Evolutionary conservation across 2,888 invertebrate species (phyloP).

Genomic region (Pollenia labialis): DNA sequence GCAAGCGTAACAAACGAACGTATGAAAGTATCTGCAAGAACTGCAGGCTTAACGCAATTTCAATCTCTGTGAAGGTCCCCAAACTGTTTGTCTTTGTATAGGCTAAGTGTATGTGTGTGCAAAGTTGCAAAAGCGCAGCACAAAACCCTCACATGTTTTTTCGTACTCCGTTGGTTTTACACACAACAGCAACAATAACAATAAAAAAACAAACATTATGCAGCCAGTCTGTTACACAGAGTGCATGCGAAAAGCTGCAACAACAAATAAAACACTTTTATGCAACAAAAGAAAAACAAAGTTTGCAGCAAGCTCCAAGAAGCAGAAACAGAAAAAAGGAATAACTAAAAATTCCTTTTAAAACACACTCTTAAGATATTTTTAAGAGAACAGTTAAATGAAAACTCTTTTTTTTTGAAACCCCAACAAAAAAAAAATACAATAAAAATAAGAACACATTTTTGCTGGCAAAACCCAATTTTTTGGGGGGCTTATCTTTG

Average conservation of each 20-base stretch:
- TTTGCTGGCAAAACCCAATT: slow-evolving; percentile 23
- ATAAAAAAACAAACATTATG: slow-evolving; percentile 39
- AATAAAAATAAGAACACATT: slow-evolving; percentile 34
- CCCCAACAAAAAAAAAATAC: slow-evolving; percentile 7
- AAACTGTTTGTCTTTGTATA: slow-evolving; percentile 62
- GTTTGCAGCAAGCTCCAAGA: slow-evolving; percentile 18
- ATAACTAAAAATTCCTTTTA: slow-evolving; percentile 43
- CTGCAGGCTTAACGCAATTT: slow-evolving; percentile 84
- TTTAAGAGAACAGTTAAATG: slow-evolving; percentile 49
- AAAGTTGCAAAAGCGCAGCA: slow-evolving; percentile 71
- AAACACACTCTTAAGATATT: slow-evolving; percentile 49
- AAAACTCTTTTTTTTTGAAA: slow-evolving; percentile 15
- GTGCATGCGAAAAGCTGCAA: slow-evolving; percentile 62
- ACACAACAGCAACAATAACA: slow-evolving; percentile 42
- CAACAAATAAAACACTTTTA: not conserved
- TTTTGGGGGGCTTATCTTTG: slow-evolving; percentile 38
- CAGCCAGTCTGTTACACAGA: slow-evolving; percentile 50
- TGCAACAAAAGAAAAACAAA: slow-evolving; percentile 8
- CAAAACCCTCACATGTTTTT: slow-evolving; percentile 64
- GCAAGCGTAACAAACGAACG: slow-evolving; percentile 82
- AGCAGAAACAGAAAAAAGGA: slow-evolving; percentile 40
- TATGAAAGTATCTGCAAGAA: slow-evolving; percentile 84
- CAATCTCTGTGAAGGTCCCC: slow-evolving; percentile 83
- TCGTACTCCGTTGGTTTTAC: slow-evolving; percentile 57
- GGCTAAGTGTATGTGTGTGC: slow-evolving; percentile 45